phyloP scores from a whole-genome alignment of 2,113 vertebrate species.

The Mus pahari region DNA sequence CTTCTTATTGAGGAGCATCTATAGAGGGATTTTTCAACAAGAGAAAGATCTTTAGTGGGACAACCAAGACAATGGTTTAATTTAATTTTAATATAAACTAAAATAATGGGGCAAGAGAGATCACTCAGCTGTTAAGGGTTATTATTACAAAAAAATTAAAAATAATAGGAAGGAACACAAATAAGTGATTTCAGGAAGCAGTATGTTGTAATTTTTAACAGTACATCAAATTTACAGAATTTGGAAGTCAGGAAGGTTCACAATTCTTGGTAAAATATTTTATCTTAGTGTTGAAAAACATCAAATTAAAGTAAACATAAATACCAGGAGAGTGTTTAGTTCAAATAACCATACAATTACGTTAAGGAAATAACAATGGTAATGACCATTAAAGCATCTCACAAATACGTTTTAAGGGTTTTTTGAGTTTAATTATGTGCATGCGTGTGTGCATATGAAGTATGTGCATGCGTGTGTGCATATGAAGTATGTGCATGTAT shows the following conservation, averaged over 20 bases:
- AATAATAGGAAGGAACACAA: background rate
- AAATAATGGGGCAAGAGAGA: background rate
- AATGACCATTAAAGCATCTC: background rate
- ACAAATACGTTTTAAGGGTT: background rate
- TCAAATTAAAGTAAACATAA: slow-evolving; percentile 4
- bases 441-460: too few relatives aligned
- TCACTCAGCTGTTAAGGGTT: background rate
- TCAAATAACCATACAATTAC: background rate
- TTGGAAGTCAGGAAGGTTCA: background rate
- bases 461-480: background rate
- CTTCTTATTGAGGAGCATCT: background rate
- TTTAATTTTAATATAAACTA: too few relatives aligned
- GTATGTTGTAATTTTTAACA: background rate
- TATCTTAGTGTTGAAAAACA: background rate
- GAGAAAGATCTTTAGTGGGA: background rate
- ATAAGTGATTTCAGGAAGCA: background rate
- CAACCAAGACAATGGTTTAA: background rate
- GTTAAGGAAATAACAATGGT: background rate
- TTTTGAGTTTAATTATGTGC: too few relatives aligned
- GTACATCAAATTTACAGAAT: slow-evolving; percentile 9
- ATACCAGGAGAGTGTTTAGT: background rate
- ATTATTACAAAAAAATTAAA: background rate
- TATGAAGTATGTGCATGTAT: background rate
- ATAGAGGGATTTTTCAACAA: background rate
- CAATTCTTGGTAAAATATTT: background rate